Evolutionary conservation across 2,797 vertebrate genomes (phyloP).

Genomic region (Pogonophryne albipinna): DNA sequence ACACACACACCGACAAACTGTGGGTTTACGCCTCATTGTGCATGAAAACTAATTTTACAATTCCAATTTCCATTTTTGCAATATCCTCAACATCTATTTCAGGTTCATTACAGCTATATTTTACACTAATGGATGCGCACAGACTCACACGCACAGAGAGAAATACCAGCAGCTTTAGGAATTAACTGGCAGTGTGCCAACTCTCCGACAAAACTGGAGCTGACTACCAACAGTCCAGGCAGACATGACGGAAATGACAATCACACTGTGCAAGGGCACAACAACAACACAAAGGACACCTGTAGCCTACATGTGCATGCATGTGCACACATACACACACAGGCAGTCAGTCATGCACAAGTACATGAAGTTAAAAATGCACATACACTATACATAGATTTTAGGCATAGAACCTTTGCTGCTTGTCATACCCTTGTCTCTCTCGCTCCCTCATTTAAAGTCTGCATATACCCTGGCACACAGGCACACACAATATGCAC

Average conservation of each 20-base stretch:
- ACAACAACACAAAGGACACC: constrained; percentile 51
- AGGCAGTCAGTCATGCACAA: constrained; percentile 3
- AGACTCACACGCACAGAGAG: constrained; percentile 34
- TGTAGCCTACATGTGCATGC: constrained; percentile 4
- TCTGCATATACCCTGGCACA: too few relatives aligned
- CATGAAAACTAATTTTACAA: constrained; percentile 33
- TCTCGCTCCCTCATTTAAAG: too few relatives aligned
- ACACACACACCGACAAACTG: neutral
- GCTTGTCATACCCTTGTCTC: too few relatives aligned
- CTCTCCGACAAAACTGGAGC: constrained; percentile 61
- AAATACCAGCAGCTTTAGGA: constrained; percentile 63
- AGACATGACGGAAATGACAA: constrained; percentile 76
- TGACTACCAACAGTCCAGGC: constrained; percentile 67
- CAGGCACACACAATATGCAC: neutral
- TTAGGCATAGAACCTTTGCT: too few relatives aligned
- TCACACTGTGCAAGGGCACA: constrained; percentile 60
- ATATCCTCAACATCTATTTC: constrained; percentile 34
- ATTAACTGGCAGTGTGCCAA: constrained; percentile 67
- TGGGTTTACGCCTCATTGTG: constrained; percentile 19
- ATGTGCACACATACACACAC: neutral
- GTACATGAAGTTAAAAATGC: constrained; percentile 3
- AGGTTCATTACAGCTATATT: constrained; percentile 30
- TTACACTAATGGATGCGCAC: constrained; percentile 37
- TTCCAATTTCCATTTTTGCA: constrained; percentile 26
- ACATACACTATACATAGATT: constrained; percentile 9